Conservation (phyloP, 2,888 invertebrate genomes). For the Marasmarcha lunaedactyla region DNA sequence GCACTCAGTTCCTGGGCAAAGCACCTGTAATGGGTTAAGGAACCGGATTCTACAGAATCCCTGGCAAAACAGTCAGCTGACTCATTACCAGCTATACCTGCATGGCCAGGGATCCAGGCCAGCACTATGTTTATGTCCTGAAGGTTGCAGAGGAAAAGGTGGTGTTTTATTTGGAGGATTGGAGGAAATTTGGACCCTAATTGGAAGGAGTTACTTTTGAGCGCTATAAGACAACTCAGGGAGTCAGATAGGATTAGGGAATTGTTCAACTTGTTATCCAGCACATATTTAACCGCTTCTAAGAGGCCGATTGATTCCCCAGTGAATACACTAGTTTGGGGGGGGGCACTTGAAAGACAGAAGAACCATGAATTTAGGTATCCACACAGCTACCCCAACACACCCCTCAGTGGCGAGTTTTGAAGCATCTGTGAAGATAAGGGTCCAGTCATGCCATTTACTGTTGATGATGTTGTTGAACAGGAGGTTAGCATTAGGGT, state of each 20-base stretch:
- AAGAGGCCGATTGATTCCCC: slow-evolving; percentile 2
- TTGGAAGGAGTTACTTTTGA: background rate
- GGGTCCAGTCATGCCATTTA: background rate
- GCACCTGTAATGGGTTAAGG: no score
- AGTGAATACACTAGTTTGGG: slow-evolving; percentile 1
- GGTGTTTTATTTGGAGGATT: slow-evolving; percentile 2
- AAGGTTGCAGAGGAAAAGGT: background rate
- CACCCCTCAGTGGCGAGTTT: background rate
- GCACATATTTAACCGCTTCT: slow-evolving; percentile 1
- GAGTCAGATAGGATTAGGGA: slow-evolving; percentile 3
- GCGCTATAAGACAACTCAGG: slow-evolving; percentile 1
- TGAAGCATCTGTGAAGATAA: slow-evolving; percentile 3
- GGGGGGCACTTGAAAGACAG: slow-evolving; percentile 3
- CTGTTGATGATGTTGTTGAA: no score
- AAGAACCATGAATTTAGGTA: background rate
- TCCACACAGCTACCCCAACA: slow-evolving; percentile 6
- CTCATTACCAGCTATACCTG: no score
- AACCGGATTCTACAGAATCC: no score
- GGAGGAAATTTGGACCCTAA: background rate
- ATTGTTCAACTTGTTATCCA: slow-evolving; percentile 1
- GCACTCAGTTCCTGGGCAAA: no score
- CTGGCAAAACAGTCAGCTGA: no score
- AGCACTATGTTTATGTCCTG: background rate
- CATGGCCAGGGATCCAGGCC: slow-evolving; percentile 2
- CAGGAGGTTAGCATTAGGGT: slow-evolving; percentile 1